Conservation (phyloP, 1,140 invertebrate species). For the Tribolium castaneum region DNA sequence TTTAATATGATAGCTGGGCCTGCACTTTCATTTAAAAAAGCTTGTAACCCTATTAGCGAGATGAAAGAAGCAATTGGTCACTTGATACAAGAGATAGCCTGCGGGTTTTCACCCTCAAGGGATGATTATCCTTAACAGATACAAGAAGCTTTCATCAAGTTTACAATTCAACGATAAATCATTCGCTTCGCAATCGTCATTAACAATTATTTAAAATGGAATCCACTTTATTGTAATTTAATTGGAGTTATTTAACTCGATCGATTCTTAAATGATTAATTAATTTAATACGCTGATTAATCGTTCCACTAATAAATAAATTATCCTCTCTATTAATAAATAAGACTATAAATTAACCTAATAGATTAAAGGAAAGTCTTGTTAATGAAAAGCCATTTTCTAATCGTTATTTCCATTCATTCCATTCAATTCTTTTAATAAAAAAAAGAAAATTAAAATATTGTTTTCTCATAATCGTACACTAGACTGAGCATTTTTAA, state of each 20-base stretch:
- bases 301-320: neutral
- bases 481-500: neutral
- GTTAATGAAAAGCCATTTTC: neutral
- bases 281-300: slow-evolving; percentile 15
- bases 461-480: too few relatives aligned
- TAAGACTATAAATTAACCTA: neutral
- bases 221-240: slow-evolving; percentile 17
- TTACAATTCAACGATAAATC: neutral
- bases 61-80: slow-evolving; percentile 25
- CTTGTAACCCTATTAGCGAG: slow-evolving; percentile 4
- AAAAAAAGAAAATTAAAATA: too few relatives aligned
- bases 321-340: slow-evolving; percentile 3
- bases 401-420: neutral
- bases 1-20: slow-evolving; percentile 39
- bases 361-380: neutral
- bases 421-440: too few relatives aligned
- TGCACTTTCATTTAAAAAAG: slow-evolving; percentile 40
- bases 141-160: neutral
- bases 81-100: neutral
- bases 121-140: neutral
- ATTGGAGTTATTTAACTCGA: neutral
- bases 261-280: slow-evolving; percentile 23
- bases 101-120: neutral
- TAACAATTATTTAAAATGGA: neutral
- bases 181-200: neutral